Percentiles rank a stretch among this genome's conserved stretches.
Conservation (phyloP, 2,797 vertebrate species). For the Odontamblyopus lacepedii region DNA sequence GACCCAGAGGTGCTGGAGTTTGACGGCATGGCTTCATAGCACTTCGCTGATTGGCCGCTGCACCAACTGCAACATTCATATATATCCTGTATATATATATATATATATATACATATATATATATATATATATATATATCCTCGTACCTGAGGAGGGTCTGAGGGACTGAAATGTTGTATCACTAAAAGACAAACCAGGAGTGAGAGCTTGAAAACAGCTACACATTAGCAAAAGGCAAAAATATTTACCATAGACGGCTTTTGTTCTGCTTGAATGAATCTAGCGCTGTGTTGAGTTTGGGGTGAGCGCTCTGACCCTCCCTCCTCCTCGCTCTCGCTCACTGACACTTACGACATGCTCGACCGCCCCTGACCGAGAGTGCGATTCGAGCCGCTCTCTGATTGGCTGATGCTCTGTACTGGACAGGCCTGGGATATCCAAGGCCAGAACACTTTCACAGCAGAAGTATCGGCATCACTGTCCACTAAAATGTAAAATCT, state of each 20-base stretch:
- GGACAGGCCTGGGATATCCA: conserved; percentile 26
- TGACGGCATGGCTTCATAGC: too few species aligned
- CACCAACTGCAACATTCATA: too few species aligned
- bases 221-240: not conserved
- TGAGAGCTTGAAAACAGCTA: too few species aligned
- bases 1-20: too few species aligned
- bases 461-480: not conserved
- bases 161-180: too few species aligned
- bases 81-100: too few species aligned
- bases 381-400: conserved; percentile 17
- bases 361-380: conserved; percentile 29
- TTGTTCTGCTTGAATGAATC: not conserved
- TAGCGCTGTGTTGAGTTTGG: not conserved
- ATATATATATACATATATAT: too few species aligned
- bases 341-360: conserved; percentile 43
- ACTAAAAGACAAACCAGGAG: too few species aligned
- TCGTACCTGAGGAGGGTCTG: too few species aligned
- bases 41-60: too few species aligned
- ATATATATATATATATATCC: too few species aligned
- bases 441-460: conserved; percentile 16
- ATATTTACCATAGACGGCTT: not conserved
- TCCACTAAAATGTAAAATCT: conserved; percentile 2
- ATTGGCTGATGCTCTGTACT: conserved; percentile 31
- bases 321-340: conserved; percentile 16
- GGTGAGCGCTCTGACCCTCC: not conserved